Evolutionary conservation across 1,140 invertebrate genomes (phyloP).

Genomic region (Platorchestia sp.): DNA sequence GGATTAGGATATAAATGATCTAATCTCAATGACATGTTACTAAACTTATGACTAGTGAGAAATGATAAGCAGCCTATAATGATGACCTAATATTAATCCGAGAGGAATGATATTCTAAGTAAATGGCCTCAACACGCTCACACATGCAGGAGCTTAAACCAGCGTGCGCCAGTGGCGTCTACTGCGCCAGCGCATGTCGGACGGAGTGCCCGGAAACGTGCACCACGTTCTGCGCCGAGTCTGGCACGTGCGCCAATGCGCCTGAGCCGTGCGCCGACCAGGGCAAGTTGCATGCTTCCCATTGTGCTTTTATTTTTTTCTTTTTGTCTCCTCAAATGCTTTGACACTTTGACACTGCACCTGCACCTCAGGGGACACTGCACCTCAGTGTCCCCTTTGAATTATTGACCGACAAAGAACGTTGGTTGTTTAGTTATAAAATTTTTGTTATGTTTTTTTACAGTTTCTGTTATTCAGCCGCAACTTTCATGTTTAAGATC

Average conservation of each 20-base stretch:
- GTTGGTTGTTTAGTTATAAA: too few relatives aligned
- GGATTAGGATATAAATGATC: too few relatives aligned
- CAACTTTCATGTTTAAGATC: too few relatives aligned
- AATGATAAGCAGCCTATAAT: neutral
- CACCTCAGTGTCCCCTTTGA: too few relatives aligned
- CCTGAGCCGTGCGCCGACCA: neutral
- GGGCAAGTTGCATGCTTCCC: neutral
- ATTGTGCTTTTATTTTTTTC: too few relatives aligned
- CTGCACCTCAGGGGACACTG: too few relatives aligned
- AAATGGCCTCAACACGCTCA: neutral
- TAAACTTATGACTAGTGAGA: neutral
- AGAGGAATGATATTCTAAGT: neutral
- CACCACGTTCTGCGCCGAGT: neutral
- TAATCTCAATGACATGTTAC: neutral
- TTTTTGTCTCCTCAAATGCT: too few relatives aligned
- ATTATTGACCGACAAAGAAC: too few relatives aligned
- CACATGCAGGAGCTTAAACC: neutral
- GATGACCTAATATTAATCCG: neutral
- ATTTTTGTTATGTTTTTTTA: too few relatives aligned
- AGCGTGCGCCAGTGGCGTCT: neutral
- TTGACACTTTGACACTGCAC: too few relatives aligned
- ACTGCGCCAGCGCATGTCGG: neutral
- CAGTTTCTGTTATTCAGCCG: too few relatives aligned
- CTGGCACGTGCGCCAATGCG: neutral
- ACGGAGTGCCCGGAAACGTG: neutral